A percentile compares a stretch with the other conserved stretches of the same genome.
Conservation (phyloP, 2,797 vertebrate species). For the Manis crassicaudata region DNA sequence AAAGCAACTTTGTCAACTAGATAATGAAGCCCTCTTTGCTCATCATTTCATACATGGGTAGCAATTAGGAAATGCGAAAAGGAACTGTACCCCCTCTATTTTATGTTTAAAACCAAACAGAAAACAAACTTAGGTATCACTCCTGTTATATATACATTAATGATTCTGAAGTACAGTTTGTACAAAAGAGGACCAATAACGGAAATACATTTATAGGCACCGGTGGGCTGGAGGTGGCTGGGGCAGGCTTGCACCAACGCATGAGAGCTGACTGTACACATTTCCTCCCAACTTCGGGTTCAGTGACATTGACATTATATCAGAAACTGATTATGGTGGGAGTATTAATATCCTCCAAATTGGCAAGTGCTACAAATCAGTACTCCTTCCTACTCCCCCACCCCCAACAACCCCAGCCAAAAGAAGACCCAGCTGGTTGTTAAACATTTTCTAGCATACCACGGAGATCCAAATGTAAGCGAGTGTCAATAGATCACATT, state of each 20-base stretch:
- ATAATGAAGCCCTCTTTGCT: constrained; percentile 26
- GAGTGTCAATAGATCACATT: constrained; percentile 82
- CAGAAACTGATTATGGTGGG: neutral
- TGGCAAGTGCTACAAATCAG: neutral
- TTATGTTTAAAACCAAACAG: neutral
- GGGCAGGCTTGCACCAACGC: neutral
- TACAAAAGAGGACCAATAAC: constrained; percentile 28
- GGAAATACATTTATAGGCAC: neutral
- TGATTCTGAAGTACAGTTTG: neutral
- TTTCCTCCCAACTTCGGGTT: neutral
- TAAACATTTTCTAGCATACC: neutral
- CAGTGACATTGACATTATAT: neutral
- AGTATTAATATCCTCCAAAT: neutral
- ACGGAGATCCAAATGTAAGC: neutral
- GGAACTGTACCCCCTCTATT: neutral
- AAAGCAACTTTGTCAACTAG: neutral
- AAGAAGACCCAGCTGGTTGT: neutral
- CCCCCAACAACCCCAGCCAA: too few species aligned
- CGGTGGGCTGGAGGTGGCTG: neutral
- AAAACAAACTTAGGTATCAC: constrained; percentile 11
- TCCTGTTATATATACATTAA: neutral
- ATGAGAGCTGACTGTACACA: neutral
- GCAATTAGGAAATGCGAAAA: neutral
- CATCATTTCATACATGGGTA: neutral
- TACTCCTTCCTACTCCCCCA: accelerated